phyloP scores from a whole-genome alignment of 2,113 vertebrate genomes.

The Bubo scandiacus region DNA sequence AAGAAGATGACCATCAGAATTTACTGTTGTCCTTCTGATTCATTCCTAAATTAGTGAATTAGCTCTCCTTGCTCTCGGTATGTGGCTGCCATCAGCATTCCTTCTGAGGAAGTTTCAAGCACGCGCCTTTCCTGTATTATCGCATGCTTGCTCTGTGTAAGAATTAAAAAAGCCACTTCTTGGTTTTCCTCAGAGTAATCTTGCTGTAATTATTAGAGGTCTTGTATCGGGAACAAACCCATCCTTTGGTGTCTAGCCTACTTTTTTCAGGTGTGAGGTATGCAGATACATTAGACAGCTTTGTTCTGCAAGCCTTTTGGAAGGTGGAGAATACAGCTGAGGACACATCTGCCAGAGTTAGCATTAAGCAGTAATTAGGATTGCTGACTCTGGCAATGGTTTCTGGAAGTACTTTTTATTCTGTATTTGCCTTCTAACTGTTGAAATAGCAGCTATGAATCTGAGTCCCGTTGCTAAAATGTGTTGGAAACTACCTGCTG shows the following conservation, averaged over 20 bases:
- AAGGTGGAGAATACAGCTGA: neutral
- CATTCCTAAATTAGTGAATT: neutral
- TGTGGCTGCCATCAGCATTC: neutral
- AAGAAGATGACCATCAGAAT: neutral
- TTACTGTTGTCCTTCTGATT: neutral
- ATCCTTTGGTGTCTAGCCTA: neutral
- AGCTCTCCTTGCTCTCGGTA: neutral
- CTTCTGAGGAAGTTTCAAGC: neutral
- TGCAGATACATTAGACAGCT: neutral
- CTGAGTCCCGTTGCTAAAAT: neutral
- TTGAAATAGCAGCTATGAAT: neutral
- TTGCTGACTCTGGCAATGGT: neutral
- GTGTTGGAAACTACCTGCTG: neutral
- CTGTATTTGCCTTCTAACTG: neutral
- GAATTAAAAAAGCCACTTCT: neutral
- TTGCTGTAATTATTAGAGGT: neutral
- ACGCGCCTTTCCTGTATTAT: neutral
- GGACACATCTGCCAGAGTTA: neutral
- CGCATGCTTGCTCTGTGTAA: neutral
- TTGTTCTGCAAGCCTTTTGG: neutral
- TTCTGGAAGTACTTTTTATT: constrained; percentile 1
- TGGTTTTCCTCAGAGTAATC: neutral
- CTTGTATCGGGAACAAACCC: neutral
- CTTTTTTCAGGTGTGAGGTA: neutral
- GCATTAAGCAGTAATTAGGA: neutral